Base-by-base conservation (phyloP, 2,888 invertebrate species). In the Kryphioiulus occultus region DNA sequence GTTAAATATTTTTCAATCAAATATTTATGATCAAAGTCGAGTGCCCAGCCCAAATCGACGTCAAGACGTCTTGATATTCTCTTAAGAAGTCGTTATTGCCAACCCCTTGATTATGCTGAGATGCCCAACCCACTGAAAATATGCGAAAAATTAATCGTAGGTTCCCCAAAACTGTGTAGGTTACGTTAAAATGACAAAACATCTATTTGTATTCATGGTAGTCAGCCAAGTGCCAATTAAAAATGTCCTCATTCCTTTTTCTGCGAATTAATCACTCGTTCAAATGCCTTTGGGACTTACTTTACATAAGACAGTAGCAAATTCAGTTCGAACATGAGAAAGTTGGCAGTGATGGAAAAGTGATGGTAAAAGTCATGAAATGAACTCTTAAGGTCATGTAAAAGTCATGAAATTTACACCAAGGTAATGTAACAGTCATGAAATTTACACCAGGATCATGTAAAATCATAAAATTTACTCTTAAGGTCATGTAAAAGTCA, bases 221-320 rank as follows among this genome's bases (percentile, higher is more conserved):
- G 78, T 15, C 78, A 78, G 30, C 78, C 12, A 30, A 30, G 78
- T 78, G 78, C 78, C 22, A 30, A 78, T 78, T 78, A n/a, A n/a
- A n/a, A n/a, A n/a, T n/a, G n/a, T 78, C 78, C 78, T 78, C 78
- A 78, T 78, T 78, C 30, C 78, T 30, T 78, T 78, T 78, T 78
- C 10, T 30, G 30, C 1, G 30, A 30, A 78, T 30, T 30, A 30
- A 12, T 78, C 30, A 26, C 26, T 1, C 30, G 12, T 26, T 78
- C 0, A 9, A 30, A 9, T 15, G 26, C 30, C 78, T 26, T 78
- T 78, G 30, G 68, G 30, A 1, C 78, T 59, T 22, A 59, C 19
- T 68, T 26, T 10, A 30, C 9, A 1, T n/a, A 78, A 78, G 59
- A 22, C 59, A 59, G 59, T 59, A 78, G 2, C 68, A 35, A 35